A percentile compares a stretch with the other conserved stretches of the same genome.
Conservation (phyloP, 2,113 vertebrate genomes). For the Protomyctophum bolini region DNA sequence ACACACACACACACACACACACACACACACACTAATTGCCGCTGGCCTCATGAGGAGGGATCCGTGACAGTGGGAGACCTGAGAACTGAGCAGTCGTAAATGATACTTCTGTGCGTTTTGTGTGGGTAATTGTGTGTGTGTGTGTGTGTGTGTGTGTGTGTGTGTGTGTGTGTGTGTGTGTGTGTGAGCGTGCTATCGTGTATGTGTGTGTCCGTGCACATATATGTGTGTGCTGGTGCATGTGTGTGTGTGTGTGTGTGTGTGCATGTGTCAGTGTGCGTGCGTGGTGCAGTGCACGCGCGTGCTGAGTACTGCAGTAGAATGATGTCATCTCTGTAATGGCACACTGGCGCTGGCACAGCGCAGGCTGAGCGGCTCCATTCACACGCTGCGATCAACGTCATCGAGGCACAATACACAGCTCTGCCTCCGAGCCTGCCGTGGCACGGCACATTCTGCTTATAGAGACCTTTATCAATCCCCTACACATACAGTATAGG, state of each 20-base stretch:
- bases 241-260: conserved; percentile 5
- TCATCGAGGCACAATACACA: conserved; percentile 62
- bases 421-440: conserved; percentile 55
- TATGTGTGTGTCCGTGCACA: not conserved
- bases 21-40: conserved; percentile 47
- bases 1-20: conserved; percentile 28
- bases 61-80: conserved; percentile 45
- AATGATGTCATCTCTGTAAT: conserved; percentile 78
- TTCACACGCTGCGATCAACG: conserved; percentile 64
- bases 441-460: conserved; percentile 43
- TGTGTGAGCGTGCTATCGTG: not conserved
- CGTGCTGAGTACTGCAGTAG: conserved; percentile 72
- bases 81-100: conserved; percentile 60
- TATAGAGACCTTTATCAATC: not conserved
- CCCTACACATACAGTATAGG: not conserved
- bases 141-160: not conserved
- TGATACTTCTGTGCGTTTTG: conserved; percentile 41
- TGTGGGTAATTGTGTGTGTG: conserved; percentile 7
- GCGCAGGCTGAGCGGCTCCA: conserved; percentile 54
- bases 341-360: conserved; percentile 66
- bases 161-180: not conserved
- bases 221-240: not conserved
- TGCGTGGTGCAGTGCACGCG: conserved; percentile 1
- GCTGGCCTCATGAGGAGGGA: conserved; percentile 40
- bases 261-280: conserved; percentile 7